Evolutionary conservation across 2,888 invertebrate species (phyloP), one percentile per base, ranked within the genome.

Genomic region (Stenoptilia bipunctidactyla): DNA sequence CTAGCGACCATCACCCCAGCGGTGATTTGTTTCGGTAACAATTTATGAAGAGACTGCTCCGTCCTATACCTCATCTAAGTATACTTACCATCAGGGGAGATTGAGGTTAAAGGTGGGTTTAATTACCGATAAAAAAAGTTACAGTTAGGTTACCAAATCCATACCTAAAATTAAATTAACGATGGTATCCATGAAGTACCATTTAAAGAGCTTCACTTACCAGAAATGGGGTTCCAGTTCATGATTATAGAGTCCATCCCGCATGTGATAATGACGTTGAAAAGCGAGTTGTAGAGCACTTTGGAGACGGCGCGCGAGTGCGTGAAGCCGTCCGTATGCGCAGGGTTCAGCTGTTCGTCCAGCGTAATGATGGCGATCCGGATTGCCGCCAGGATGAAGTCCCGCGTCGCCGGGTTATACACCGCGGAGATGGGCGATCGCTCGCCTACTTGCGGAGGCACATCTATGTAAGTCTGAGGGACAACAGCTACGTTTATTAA

Each of bases 191-290:
- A 10, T 2, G 8, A 38, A 20, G 27, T 13, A 34, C 6, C 13
- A 0, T 1, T 4, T 30, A 41, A 25, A 25, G 9, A 8, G 27
- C n/a, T 33, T 9, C 25, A 9, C 41, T 52, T 43, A 55, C 90
- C 92, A 36, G 86, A 88, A 68, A 88, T 85, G 0, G 92, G 89
- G 64, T 93, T 89, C 94, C 94, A 95, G 15, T 91, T 89, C 50
- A 92, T 91, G 43, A 95, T 92, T 46, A 88, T 89, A 47, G 93
- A 93, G 58, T 92, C 93, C 62, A 89, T 74, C 40, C 93, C 92
- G 39, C 90, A 92, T 0, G 92, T 91, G 41, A 94, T 87, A 46
- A 94, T 83, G 46, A 88, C 85, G 59, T 90, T 87, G 55, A 91
- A 94, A 1, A 93, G 82, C 12, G 88, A 87, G 72, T 93, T 94